phyloP scores from a whole-genome alignment of 2,113 vertebrate genomes.

The Pavo muticus region DNA sequence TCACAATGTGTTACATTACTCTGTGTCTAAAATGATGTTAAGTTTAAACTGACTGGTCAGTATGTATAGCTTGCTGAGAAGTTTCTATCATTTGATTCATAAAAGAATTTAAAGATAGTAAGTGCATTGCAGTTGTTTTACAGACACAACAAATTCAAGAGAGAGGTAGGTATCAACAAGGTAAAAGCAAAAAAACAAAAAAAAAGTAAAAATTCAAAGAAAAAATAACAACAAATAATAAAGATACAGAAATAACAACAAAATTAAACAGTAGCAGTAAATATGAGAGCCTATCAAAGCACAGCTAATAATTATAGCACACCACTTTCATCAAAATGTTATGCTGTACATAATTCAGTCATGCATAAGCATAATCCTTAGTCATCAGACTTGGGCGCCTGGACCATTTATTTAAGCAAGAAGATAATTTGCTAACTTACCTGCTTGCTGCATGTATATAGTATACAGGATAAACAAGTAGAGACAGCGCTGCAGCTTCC shows the following conservation, averaged over 20 bases:
- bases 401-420: neutral
- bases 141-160: slow-evolving; percentile 15
- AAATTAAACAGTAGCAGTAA: neutral
- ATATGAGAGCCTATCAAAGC: neutral
- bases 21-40: neutral
- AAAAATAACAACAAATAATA: neutral
- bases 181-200: neutral
- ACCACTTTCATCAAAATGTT: neutral
- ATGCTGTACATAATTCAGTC: neutral
- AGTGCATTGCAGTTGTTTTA: neutral
- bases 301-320: neutral
- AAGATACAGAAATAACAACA: neutral
- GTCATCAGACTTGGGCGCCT: neutral
- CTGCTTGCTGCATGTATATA: slow-evolving; percentile 73
- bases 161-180: neutral
- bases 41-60: neutral
- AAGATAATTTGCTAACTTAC: slow-evolving; percentile 75
- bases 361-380: neutral
- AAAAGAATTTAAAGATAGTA: neutral
- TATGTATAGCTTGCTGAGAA: neutral
- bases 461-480: slow-evolving; percentile 70
- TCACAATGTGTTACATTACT: neutral
- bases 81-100: neutral
- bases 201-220: neutral
- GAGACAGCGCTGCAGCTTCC: slow-evolving; percentile 81